A percentile compares a stretch with the other conserved stretches of the same genome.
Conservation (phyloP, 2,113 vertebrate genomes). For the Pomatorhinus ruficollis region DNA sequence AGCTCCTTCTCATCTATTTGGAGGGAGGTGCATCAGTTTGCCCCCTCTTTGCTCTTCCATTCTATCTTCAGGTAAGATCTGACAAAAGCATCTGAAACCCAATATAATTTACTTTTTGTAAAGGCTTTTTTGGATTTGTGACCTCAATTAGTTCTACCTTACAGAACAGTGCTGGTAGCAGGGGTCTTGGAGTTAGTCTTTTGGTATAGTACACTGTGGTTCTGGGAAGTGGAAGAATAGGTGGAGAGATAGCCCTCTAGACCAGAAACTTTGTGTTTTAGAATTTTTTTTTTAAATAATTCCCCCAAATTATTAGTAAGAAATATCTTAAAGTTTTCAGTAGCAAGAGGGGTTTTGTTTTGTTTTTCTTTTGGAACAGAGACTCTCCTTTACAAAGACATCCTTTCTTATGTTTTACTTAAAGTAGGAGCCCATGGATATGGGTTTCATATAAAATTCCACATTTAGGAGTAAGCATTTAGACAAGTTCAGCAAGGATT, state of each 20-base stretch:
- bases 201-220: background rate
- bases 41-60: background rate
- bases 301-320: constrained; percentile 29
- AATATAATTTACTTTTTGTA: background rate
- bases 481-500: background rate
- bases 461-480: background rate
- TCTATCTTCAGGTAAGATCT: constrained; percentile 3
- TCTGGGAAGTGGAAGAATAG: background rate
- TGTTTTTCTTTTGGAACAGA: background rate
- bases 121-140: background rate
- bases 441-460: background rate
- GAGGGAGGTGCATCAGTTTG: background rate
- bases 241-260: background rate
- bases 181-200: background rate
- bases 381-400: constrained; percentile 16
- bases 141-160: background rate
- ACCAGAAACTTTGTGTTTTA: constrained; percentile 15
- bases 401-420: constrained; percentile 32
- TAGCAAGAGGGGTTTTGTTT: background rate
- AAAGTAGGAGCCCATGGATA: background rate
- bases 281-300: constrained; percentile 1
- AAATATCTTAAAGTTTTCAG: constrained; percentile 30
- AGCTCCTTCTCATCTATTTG: background rate
- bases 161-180: background rate
- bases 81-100: constrained; percentile 58